phyloP scores from a whole-genome alignment of 2,888 invertebrate genomes.

The Lasioglossum villosulum region DNA sequence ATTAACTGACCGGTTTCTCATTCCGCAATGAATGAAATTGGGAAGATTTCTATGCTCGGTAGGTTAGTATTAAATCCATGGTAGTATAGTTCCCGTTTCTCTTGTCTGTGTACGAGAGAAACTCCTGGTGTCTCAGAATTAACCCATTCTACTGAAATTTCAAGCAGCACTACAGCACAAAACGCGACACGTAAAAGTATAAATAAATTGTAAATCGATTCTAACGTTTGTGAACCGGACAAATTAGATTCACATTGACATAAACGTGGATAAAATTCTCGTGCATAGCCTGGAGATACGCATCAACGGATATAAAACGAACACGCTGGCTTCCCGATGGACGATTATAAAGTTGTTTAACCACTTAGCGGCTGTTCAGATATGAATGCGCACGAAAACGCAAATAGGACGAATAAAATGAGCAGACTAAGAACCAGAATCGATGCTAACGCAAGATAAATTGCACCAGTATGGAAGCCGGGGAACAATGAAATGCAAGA shows the following conservation, averaged over 20 bases:
- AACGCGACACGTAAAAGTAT: neutral
- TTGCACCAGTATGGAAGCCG: neutral
- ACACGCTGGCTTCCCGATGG: neutral
- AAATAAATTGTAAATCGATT: neutral
- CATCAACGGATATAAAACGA: neutral
- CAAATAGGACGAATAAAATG: neutral
- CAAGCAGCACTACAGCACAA: neutral
- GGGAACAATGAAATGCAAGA: neutral
- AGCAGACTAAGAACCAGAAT: neutral
- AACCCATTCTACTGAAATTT: neutral
- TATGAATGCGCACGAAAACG: neutral
- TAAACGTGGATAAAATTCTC: neutral
- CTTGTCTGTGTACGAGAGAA: neutral
- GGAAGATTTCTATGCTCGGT: neutral
- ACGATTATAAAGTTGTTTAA: neutral
- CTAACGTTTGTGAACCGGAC: neutral
- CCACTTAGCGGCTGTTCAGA: neutral
- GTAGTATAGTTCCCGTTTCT: neutral
- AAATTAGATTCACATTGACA: neutral
- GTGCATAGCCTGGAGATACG: neutral
- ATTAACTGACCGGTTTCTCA: too few relatives aligned
- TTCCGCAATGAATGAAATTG: neutral
- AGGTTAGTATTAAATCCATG: neutral
- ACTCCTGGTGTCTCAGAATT: too few relatives aligned
- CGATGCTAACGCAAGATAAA: neutral